Base-by-base conservation (phyloP, 23 tunicate species). In the Styela clava region DNA sequence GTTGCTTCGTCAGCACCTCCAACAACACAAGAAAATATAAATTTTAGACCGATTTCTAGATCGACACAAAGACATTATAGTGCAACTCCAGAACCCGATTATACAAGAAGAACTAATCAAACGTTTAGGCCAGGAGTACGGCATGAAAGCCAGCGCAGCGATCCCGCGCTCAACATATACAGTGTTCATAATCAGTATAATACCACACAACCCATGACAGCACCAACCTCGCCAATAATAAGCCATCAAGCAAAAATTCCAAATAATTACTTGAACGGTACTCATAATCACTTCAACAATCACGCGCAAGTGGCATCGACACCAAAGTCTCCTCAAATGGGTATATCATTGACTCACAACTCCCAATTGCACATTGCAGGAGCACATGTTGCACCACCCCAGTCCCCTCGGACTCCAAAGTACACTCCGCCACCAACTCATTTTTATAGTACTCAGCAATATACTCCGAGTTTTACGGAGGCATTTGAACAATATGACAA, bases 401-500 rank as follows among this genome's bases (percentile, higher is more conserved):
- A 27, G 29, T 22, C 77, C 7, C 81, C 64, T 0, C 21, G 23
- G 52, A 76, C 65, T 7, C 67, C 81, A 1, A 52, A 76, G 31
- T 52, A 76, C 81, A 44, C 81, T 1, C 81, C 64, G 33, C 81
- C 81, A 0, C 64, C 81, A 0, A 76, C 0, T 44, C 81, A 35
- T 1, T 52, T 52, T 56, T 52, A 33, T 44, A 76, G n/a, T 3
- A 26, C 77, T 16, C 64, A 37, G 21, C 81, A 76, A 29, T 76
- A 76, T 22, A n/a, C n/a, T n/a, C 81, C 64, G 9, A 29, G 31
- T 18, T 52, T 52, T 1, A 52, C 64, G 16, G 27, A 76, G 9
- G 29, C 64, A 20, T 76, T 37, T 29, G 81, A 76, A 76, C 81
- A 76, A n/a, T 76, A 76, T 1, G 81, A 76, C 26, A 76, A 76